phyloP scores from a whole-genome alignment of 1,140 invertebrate genomes.

The Argopecten irradians region DNA sequence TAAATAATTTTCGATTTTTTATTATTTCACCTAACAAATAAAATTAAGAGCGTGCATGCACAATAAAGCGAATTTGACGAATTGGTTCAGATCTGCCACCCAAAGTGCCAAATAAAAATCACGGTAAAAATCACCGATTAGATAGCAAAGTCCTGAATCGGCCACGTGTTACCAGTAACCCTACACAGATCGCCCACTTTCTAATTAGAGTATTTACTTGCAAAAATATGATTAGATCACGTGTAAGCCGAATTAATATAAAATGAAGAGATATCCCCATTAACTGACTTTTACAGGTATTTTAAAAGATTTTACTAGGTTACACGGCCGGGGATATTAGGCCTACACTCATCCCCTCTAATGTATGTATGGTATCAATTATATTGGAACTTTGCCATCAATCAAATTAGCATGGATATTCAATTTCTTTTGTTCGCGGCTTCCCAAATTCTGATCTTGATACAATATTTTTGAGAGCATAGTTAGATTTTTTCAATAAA shows the following conservation, averaged over 20 bases:
- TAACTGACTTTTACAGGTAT: neutral
- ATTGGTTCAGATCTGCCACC: neutral
- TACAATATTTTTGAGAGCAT: neutral
- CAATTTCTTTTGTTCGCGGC: conserved; percentile 8
- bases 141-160: neutral
- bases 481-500: neutral
- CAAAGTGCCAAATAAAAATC: neutral
- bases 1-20: neutral
- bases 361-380: neutral
- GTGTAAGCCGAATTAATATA: neutral
- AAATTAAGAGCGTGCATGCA: neutral
- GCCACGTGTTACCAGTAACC: neutral
- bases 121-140: neutral
- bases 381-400: neutral
- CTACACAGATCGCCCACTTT: neutral
- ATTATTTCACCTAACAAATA: neutral
- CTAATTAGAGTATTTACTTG: conserved; percentile 8
- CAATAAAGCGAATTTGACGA: neutral
- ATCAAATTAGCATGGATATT: conserved; percentile 19
- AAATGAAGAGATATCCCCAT: neutral
- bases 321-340: neutral
- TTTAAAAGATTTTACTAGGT: neutral
- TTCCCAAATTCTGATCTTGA: neutral
- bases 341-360: neutral
- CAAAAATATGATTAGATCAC: neutral